Conservation (phyloP, 2,888 invertebrate species). For the Drosophila vallismaia region DNA sequence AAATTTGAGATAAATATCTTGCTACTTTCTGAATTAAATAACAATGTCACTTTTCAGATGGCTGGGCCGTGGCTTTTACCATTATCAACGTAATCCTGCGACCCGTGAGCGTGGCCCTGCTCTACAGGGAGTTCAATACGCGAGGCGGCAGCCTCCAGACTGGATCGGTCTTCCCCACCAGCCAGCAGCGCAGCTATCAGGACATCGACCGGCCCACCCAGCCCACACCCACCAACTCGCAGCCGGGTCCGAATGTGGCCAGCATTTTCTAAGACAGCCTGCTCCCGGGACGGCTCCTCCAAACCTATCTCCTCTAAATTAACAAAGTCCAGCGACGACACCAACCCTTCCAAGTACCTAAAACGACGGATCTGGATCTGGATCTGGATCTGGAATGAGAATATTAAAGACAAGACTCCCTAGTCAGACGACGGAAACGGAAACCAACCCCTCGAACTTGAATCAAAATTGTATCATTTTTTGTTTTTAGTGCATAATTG, state of each 20-base stretch:
- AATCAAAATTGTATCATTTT: constrained; percentile 2
- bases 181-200: constrained; percentile 83
- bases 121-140: constrained; percentile 82
- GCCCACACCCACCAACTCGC: constrained; percentile 81
- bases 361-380: no score
- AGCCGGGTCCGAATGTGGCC: constrained; percentile 82
- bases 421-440: constrained; percentile 1
- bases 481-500: constrained; percentile 9
- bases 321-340: no score
- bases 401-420: constrained; percentile 1
- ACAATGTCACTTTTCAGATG: constrained; percentile 70
- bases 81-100: constrained; percentile 82
- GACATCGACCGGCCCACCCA: constrained; percentile 83
- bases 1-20: no score
- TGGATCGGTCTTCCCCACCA: constrained; percentile 82
- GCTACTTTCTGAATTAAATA: not conserved
- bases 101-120: constrained; percentile 81
- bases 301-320: no score
- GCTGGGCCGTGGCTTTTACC: constrained; percentile 82
- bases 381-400: no score
- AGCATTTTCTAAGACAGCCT: constrained; percentile 81
- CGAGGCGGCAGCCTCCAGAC: constrained; percentile 81
- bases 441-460: not conserved
- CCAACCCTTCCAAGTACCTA: no score
- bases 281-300: not conserved